These are phyloP conservation scores for Ruditapes philippinarum DNA, from an alignment of 1,140 invertebrate genomes.

Conservation along the genomic window DNA sequence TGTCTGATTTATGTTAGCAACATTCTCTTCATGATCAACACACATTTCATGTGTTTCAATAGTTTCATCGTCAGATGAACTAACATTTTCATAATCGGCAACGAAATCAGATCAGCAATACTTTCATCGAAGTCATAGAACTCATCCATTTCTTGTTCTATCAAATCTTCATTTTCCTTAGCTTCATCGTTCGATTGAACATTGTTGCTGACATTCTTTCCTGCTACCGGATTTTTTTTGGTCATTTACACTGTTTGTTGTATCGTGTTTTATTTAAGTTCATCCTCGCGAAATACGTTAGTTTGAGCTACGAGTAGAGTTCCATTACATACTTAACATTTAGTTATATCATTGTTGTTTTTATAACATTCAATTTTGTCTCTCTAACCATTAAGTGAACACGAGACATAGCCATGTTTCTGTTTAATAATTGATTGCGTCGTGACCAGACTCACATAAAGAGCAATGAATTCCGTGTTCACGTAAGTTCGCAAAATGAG, in stretches of 20 bases:
- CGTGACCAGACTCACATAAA: background rate
- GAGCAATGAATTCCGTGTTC: background rate
- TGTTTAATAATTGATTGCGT: conserved; percentile 13
- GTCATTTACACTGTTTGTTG: background rate
- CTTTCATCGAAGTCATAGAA: conserved; percentile 1
- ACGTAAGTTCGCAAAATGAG: background rate
- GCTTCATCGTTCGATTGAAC: background rate
- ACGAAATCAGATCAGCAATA: background rate
- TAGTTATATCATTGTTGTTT: too few relatives aligned
- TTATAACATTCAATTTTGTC: too few relatives aligned
- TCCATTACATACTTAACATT: too few relatives aligned
- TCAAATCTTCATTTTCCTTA: background rate
- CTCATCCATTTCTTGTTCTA: background rate
- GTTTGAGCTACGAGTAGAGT: too few relatives aligned
- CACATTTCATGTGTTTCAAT: background rate
- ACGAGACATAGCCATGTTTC: background rate
- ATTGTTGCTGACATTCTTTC: background rate
- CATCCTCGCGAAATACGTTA: too few relatives aligned
- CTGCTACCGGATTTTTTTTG: background rate
- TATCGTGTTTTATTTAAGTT: background rate
- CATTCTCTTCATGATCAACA: conserved; percentile 6
- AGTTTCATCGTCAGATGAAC: background rate
- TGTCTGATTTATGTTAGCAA: background rate
- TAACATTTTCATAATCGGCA: background rate
- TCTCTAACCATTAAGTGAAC: conserved; percentile 6